Evolutionary conservation across 2,888 invertebrate species (phyloP).

Genomic region (Melanargia galathea): DNA sequence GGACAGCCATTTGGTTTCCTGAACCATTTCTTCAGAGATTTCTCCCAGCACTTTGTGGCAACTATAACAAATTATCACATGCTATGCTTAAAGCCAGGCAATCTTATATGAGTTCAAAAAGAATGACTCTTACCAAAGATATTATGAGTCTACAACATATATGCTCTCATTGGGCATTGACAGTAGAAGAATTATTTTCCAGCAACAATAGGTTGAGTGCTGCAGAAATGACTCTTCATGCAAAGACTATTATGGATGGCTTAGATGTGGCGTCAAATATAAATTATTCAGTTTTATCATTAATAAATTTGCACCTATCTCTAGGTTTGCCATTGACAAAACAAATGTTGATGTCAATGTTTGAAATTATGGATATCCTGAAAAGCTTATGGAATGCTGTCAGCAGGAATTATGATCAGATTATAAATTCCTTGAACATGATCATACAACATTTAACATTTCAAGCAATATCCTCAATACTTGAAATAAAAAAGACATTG

Average conservation of each 20-base stretch:
- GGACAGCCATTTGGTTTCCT: conserved; percentile 93
- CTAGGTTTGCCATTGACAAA: conserved; percentile 90
- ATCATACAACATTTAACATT: conserved; percentile 91
- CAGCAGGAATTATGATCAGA: conserved; percentile 84
- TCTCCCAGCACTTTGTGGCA: conserved; percentile 81
- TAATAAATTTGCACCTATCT: conserved; percentile 87
- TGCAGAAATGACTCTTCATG: conserved; percentile 70
- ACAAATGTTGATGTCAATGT: conserved; percentile 87
- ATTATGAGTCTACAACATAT: conserved; percentile 70
- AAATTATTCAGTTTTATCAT: conserved; percentile 73
- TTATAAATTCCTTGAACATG: conserved; percentile 88
- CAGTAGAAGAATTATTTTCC: conserved; percentile 66
- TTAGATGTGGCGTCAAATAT: conserved; percentile 86
- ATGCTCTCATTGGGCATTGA: conserved; percentile 67
- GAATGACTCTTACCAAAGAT: conserved; percentile 84
- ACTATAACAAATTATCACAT: conserved; percentile 72
- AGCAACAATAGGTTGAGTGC: conserved; percentile 66
- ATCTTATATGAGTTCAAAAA: conserved; percentile 80
- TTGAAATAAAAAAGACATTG: conserved; percentile 86
- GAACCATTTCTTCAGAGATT: conserved; percentile 88
- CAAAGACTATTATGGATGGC: conserved; percentile 79
- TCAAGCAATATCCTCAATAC: conserved; percentile 86
- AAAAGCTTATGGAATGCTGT: conserved; percentile 89
- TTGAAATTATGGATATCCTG: conserved; percentile 90
- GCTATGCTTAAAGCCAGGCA: conserved; percentile 78